These are phyloP conservation scores for Ferrisia virgata DNA, from an alignment of 2,888 invertebrate species.

Conservation along the genomic window DNA sequence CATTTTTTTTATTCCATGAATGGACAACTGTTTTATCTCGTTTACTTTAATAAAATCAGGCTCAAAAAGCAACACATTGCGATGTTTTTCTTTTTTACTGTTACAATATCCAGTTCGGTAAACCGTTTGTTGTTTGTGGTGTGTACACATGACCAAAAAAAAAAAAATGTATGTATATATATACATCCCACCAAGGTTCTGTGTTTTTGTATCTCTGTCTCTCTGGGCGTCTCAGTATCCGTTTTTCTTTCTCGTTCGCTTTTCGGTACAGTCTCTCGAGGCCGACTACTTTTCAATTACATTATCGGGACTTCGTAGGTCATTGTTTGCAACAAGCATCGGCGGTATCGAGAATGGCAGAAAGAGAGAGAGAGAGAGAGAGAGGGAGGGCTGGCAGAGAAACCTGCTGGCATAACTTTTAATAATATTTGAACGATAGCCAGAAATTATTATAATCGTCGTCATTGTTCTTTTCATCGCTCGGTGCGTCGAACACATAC, in stretches of 20 bases:
- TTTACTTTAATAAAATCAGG: too few relatives aligned
- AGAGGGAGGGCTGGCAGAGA: too few relatives aligned
- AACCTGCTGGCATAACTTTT: not conserved
- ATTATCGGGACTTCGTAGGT: constrained; percentile 14
- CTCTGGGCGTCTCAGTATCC: not conserved
- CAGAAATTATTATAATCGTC: not conserved
- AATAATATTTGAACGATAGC: not conserved
- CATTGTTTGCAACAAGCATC: not conserved
- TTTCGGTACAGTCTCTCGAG: not conserved
- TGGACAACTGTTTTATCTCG: too few relatives aligned
- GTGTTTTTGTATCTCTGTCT: not conserved
- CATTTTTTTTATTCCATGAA: too few relatives aligned
- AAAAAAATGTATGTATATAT: too few relatives aligned
- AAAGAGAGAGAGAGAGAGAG: too few relatives aligned
- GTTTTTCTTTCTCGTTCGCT: not conserved
- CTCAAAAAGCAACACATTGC: too few relatives aligned
- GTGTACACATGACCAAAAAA: not conserved
- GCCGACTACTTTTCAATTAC: constrained; percentile 9
- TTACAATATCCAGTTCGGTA: not conserved
- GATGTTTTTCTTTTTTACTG: not conserved
- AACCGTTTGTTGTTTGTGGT: not conserved
- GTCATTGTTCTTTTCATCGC: constrained; percentile 7
- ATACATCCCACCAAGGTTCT: not conserved
- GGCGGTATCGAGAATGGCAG: too few relatives aligned
- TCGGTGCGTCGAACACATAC: too few relatives aligned